Evolutionary conservation across 2,797 vertebrate species (phyloP), one percentile per base, ranked within the genome.

Genomic region (Poeciliopsis turneri): DNA sequence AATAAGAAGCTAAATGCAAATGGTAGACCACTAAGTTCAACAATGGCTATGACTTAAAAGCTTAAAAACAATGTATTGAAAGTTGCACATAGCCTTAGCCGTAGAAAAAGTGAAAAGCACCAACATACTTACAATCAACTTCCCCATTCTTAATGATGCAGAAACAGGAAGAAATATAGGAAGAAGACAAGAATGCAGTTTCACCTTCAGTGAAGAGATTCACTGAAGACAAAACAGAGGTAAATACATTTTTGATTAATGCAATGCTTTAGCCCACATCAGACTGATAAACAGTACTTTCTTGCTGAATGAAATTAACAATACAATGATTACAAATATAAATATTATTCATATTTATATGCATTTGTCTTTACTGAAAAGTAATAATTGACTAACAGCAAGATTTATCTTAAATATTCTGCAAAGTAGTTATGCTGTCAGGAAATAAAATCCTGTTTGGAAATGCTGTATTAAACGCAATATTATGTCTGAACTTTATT

Each of bases 401-500:
- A 7, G 16, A 30, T 16, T 49, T 66, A 10, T 66, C 33, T 66
- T 20, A 20, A 66, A 11, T 10, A 39, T 66, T 39, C 18, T 39
- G 20, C 20, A 1, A 69, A 43, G 18, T 69, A 30, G 39, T 43
- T 43, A 11, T 25, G 41, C 11, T 43, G 23, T 20, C 47, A 49
- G 47, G 8, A 68, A 69, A n/a, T 41, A 12, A n/a, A 12, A 43
- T 43, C 3, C 23, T 6, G 66, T 41, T 13, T 41, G 12, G 11
- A 43, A 41, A 43, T 39, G 8, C 5, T 12, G 12, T 7, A 43
- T 0, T 15, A 12, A 43, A n/a, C 5, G 9, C 3, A 3, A 68
- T 1, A 11, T 23, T 41, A 41, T 23, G 23, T 28, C 41, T 69
- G 25, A 69, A 43, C 25, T 0, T 46, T 53, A 15, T 1, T 0